phyloP scores from a whole-genome alignment of 2,797 vertebrate genomes.

The Pelodytes ibericus region DNA sequence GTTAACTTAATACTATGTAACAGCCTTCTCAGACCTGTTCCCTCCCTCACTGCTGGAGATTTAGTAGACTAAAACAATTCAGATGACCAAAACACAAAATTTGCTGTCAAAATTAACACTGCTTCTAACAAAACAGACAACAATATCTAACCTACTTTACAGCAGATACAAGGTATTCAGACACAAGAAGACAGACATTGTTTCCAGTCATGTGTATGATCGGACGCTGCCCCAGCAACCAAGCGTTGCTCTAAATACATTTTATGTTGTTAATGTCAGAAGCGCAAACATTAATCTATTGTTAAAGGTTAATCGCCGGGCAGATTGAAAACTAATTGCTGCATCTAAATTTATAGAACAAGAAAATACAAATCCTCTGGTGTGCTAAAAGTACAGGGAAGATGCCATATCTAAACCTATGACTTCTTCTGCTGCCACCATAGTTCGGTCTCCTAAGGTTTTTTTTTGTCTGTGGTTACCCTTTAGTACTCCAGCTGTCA shows the following conservation, averaged over 20 bases:
- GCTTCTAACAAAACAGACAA: neutral
- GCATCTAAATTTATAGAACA: neutral
- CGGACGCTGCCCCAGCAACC: constrained; percentile 19
- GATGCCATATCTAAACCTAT: neutral
- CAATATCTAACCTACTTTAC: constrained; percentile 4
- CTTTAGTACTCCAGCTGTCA: too few species aligned
- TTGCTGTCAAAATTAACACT: too few species aligned
- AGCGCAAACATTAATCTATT: constrained; percentile 21
- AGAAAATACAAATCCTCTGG: neutral
- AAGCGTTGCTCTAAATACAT: neutral
- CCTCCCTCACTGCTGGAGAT: too few species aligned
- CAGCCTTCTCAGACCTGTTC: too few species aligned
- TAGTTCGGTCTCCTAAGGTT: too few species aligned
- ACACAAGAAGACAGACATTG: constrained; percentile 21
- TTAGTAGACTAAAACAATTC: too few species aligned
- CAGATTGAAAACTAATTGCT: constrained; percentile 30
- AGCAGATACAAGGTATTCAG: constrained; percentile 19
- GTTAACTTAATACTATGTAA: too few species aligned
- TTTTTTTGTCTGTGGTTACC: too few species aligned
- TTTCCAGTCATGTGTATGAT: constrained; percentile 19
- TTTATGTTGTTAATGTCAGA: constrained; percentile 14
- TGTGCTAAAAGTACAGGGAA: neutral
- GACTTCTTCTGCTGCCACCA: too few species aligned
- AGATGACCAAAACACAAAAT: too few species aligned
- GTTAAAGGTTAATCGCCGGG: constrained; percentile 10